These are phyloP conservation scores for Tethya wilhelma DNA, from an alignment of 37 sponge, comb jelly and placozoan genomes.

Conservation along the genomic window DNA sequence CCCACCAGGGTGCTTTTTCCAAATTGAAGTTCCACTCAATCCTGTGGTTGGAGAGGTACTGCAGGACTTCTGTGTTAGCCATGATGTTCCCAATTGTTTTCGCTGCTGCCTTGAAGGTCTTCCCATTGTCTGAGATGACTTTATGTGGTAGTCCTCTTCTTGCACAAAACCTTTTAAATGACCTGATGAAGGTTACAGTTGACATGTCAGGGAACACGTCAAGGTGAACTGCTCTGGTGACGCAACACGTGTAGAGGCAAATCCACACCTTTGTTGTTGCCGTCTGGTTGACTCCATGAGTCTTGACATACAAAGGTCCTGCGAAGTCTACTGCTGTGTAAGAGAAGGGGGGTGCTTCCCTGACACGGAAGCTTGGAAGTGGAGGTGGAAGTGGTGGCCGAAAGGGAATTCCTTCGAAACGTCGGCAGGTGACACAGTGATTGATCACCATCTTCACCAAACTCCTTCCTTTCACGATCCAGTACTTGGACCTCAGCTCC, in stretches of 20 bases:
- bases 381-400: constrained; percentile 12
- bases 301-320: constrained; percentile 11
- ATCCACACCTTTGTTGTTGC: constrained; percentile 12
- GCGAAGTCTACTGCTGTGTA: constrained; percentile 19
- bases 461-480: constrained; percentile 23
- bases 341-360: neutral
- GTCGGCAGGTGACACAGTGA: constrained; percentile 9
- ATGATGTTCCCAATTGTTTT: constrained; percentile 21
- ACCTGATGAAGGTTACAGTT: constrained; percentile 12
- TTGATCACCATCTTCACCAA: constrained; percentile 4
- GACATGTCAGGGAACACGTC: constrained; percentile 19
- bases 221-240: constrained; percentile 29
- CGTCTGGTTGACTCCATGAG: no score
- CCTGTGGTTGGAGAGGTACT: no score
- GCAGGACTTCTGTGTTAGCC: neutral
- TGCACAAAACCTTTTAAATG: constrained; percentile 29
- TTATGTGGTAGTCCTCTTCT: constrained; percentile 17
- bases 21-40: no score
- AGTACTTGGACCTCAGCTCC: no score
- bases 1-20: constrained; percentile 24
- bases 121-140: no score
- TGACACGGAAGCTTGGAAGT: constrained; percentile 15
- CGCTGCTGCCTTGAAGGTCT: constrained; percentile 32
- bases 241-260: no score
- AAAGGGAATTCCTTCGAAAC: constrained; percentile 12